Conservation (phyloP, 2,113 vertebrate species). For the Chiloscyllium plagiosum region DNA sequence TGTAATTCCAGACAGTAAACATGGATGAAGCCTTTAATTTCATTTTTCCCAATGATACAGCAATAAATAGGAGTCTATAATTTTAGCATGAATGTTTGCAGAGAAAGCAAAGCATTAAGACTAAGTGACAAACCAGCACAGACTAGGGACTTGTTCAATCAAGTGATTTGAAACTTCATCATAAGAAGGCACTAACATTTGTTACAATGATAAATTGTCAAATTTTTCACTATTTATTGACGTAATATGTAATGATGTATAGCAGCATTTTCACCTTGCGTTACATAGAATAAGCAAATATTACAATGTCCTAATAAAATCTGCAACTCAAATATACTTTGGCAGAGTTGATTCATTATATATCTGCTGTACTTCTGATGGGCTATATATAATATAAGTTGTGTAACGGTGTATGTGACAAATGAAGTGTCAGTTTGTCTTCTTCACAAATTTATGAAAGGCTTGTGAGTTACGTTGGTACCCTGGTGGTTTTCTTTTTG, state of each 20-base stretch:
- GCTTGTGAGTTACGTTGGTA: not conserved
- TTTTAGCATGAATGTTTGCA: not conserved
- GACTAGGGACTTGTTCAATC: not conserved
- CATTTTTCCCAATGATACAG: not conserved
- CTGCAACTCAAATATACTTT: not conserved
- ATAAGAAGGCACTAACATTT: not conserved
- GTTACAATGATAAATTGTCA: slow-evolving; percentile 16
- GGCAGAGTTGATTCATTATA: not conserved
- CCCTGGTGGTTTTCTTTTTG: not conserved
- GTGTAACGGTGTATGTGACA: not conserved
- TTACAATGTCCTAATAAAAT: not conserved
- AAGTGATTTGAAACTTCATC: slow-evolving; percentile 6
- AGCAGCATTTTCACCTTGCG: not conserved
- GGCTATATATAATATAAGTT: not conserved
- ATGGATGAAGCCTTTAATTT: not conserved
- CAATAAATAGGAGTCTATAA: not conserved
- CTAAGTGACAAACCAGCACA: not conserved
- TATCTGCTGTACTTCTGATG: not conserved
- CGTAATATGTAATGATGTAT: not conserved
- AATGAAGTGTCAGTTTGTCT: not conserved
- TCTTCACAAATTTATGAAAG: not conserved
- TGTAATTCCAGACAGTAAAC: not conserved
- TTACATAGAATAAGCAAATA: not conserved
- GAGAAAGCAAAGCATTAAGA: not conserved
- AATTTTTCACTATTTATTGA: not conserved